Evolutionary conservation across 2,113 vertebrate genomes (phyloP).

Genomic region (Athene noctua): DNA sequence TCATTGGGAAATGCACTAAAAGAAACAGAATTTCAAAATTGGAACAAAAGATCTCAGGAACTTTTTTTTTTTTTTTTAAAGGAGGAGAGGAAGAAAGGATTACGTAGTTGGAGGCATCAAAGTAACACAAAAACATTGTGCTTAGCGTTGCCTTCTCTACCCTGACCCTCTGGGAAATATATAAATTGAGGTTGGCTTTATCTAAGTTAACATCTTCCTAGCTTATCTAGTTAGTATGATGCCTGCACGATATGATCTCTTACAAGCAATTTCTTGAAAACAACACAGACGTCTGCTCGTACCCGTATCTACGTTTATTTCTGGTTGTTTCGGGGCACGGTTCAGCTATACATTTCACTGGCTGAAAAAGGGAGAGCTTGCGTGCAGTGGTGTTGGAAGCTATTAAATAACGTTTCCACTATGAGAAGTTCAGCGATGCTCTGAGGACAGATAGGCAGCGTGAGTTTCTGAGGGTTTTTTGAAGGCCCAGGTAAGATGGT

Average conservation of each 20-base stretch:
- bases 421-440: background rate
- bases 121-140: background rate
- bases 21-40: background rate
- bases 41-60: background rate
- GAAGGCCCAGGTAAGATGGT: too few species aligned
- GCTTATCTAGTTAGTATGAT: background rate
- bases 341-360: background rate
- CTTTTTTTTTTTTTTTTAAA: background rate
- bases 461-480: background rate
- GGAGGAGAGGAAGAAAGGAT: background rate
- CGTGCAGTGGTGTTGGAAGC: background rate
- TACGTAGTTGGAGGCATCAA: background rate
- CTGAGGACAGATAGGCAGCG: background rate
- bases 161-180: background rate
- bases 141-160: background rate
- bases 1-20: background rate
- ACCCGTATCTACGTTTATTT: background rate
- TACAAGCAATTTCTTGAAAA: background rate
- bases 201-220: background rate
- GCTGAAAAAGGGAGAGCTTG: background rate
- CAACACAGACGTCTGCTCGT: background rate
- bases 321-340: background rate
- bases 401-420: accelerated
- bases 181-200: background rate
- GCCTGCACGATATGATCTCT: background rate